phyloP scores from a whole-genome alignment of 2,888 invertebrate species.

The Lithophane semibrunnea region DNA sequence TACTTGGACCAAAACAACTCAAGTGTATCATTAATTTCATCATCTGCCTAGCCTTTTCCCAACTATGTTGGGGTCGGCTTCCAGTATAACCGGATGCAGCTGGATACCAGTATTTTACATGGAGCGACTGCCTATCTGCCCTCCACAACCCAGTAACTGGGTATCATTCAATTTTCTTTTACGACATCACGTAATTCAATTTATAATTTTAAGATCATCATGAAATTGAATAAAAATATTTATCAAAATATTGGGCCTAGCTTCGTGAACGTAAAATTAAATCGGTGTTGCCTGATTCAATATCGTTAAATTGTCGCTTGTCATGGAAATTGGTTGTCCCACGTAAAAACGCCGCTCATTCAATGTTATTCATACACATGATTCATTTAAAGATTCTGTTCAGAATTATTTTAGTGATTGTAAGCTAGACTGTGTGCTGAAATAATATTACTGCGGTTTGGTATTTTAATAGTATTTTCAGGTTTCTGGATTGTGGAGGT shows the following conservation, averaged over 20 bases:
- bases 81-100: no score
- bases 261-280: constrained; percentile 48
- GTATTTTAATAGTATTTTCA: neutral
- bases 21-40: neutral
- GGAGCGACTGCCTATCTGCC: no score
- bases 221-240: constrained; percentile 30
- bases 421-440: neutral
- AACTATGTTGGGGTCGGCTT: no score
- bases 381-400: constrained; percentile 47
- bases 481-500: neutral
- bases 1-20: constrained; percentile 1
- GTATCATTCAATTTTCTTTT: constrained; percentile 24
- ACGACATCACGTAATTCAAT: constrained; percentile 8
- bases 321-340: constrained; percentile 59
- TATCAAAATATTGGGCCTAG: constrained; percentile 35
- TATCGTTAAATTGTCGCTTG: constrained; percentile 63
- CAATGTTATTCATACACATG: constrained; percentile 47
- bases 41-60: no score
- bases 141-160: no score
- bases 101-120: no score
- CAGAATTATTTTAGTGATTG: constrained; percentile 35
- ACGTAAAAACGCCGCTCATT: constrained; percentile 42
- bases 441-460: neutral
- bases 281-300: constrained; percentile 53
- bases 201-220: constrained; percentile 32